Conservation (phyloP, 1,140 invertebrate genomes). For the Euwallacea fornicatus region DNA sequence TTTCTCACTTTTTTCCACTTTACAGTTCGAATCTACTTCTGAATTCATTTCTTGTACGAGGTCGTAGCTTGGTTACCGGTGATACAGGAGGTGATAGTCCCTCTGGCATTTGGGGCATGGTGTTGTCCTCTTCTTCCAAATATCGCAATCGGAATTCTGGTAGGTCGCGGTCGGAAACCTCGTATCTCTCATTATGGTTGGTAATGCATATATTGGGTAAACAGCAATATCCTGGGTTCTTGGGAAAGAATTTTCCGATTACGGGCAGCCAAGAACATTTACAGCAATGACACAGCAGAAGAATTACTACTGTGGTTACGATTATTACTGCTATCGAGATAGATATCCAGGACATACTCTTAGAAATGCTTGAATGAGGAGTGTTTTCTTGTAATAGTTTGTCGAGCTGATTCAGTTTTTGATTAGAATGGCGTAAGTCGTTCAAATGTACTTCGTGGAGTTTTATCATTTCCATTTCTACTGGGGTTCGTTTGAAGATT, state of each 20-base stretch:
- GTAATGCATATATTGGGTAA: slow-evolving; percentile 13
- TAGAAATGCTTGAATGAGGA: not conserved
- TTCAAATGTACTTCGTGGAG: slow-evolving; percentile 13
- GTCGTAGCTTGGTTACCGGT: too few relatives aligned
- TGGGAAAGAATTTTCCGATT: slow-evolving; percentile 17
- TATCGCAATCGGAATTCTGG: not conserved
- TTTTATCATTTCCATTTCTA: slow-evolving; percentile 24
- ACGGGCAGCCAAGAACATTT: slow-evolving; percentile 13
- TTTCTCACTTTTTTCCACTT: too few relatives aligned
- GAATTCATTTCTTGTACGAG: too few relatives aligned
- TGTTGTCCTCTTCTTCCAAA: not conserved
- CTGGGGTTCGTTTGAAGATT: not conserved
- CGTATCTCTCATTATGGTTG: slow-evolving; percentile 10
- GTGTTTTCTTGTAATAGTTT: slow-evolving; percentile 6
- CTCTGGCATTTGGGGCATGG: too few relatives aligned
- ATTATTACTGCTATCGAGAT: not conserved
- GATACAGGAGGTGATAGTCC: too few relatives aligned
- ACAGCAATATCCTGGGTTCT: not conserved
- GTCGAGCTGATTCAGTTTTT: slow-evolving; percentile 8
- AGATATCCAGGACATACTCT: not conserved
- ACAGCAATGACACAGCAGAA: slow-evolving; percentile 7
- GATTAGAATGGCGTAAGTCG: slow-evolving; percentile 10
- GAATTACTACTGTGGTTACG: not conserved
- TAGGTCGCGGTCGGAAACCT: not conserved
- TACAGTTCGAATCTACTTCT: too few relatives aligned